A percentile compares a stretch with the other conserved stretches of the same genome.
Conservation (phyloP, 2,797 vertebrate species). For the Siniperca undulata region DNA sequence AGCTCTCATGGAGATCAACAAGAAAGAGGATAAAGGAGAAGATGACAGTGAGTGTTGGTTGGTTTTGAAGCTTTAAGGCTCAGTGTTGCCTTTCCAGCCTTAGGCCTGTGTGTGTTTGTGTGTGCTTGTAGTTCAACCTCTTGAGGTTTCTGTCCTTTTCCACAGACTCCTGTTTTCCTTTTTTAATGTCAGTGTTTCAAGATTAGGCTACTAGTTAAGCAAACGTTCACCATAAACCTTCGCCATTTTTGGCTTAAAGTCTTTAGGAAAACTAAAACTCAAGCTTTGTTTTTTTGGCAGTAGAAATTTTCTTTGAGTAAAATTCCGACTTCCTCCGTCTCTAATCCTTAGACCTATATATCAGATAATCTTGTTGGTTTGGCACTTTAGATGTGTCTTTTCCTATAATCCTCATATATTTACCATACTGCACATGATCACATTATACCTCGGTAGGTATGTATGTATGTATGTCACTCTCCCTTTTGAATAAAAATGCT, state of each 20-base stretch:
- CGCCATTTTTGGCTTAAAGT: constrained; percentile 1
- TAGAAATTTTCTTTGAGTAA: not conserved
- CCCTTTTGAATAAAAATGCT: not conserved
- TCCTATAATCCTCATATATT: not conserved
- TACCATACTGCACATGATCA: not conserved
- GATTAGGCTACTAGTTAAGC: constrained; percentile 6
- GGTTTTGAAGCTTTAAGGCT: constrained; percentile 36
- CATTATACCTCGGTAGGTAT: not conserved
- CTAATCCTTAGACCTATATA: not conserved
- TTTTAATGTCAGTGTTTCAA: not conserved
- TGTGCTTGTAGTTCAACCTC: constrained; percentile 32
- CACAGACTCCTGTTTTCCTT: constrained; percentile 1
- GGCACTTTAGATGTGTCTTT: not conserved
- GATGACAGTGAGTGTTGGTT: constrained; percentile 71
- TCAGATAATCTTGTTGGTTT: constrained; percentile 5
- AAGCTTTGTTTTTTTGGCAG: not conserved
- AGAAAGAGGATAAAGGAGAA: constrained; percentile 61
- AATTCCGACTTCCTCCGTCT: not conserved
- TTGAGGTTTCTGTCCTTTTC: not conserved
- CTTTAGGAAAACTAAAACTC: not conserved
- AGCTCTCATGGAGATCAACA: constrained; percentile 60
- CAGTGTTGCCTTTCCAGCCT: constrained; percentile 33
- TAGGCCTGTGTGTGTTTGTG: constrained; percentile 9
- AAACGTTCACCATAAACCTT: not conserved
- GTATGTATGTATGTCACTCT: not conserved